Evolutionary conservation across 1,140 invertebrate species (phyloP), one percentile per base, ranked within the genome.

Genomic region (Psix sp.): DNA sequence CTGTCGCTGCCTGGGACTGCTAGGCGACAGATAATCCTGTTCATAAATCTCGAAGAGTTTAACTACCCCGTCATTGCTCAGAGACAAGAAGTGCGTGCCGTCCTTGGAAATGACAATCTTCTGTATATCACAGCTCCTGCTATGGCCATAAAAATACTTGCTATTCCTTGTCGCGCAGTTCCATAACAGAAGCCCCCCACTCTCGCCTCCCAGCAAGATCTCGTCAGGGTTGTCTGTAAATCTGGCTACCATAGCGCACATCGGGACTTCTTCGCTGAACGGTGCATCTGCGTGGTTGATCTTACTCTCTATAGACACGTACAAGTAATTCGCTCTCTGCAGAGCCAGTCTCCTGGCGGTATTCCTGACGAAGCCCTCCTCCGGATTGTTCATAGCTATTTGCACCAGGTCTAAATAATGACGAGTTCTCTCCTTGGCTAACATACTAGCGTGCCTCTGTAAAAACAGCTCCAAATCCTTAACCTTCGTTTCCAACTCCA

Each of bases 371-470:
- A 80, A 83, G 7, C 81, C 86, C 15, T 81, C 54, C 5, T 78
- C 72, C 26, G 83, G 38, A 57, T 82, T 54, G 56, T 82, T 88
- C 42, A 90, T 67, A 0, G 86, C 88, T 33, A 88, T 85, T 74
- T 88, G 87, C 36, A 89, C 52, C 2, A 90, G 76, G 75, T 87
- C 84, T n/a, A 88, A 45, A 43, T 80, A 80, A 54, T 80, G 57
- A 70, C 84, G 77, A 60, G 80, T 72, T 80, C 87, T 65, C 68
- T 87, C 78, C 74, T 88, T 80, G 0, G 84, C 84, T 38, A 90
- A 77, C 38, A 85, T 80, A 11, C 79, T 82, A 16, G 86, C 65
- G 13, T 89, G 80, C 2, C 76, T 74, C 65, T 82, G 71, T 4
- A 89, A 40, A 48, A 90, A 85, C 4, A 59, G 59, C 62, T 82